Percentiles rank a stretch among this genome's conserved stretches.
Conservation (phyloP, 1,140 invertebrate species). For the Wiebesia pumilae region DNA sequence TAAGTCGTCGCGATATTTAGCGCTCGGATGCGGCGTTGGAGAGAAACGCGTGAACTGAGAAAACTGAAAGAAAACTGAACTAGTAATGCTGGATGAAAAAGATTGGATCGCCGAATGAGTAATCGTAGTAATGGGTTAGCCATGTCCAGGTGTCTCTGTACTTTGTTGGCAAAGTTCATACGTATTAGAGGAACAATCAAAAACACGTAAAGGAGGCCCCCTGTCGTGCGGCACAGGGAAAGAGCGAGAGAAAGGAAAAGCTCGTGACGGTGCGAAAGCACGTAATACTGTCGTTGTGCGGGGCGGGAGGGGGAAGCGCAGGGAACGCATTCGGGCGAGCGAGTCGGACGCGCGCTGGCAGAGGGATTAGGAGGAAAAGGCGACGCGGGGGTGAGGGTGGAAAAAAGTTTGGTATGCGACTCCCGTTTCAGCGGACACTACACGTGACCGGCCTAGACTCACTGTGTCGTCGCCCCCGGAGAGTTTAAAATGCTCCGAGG, state of each 20-base stretch:
- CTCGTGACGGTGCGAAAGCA: conserved; percentile 31
- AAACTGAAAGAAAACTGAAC: neutral
- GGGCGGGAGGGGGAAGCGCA: neutral
- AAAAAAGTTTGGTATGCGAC: conserved; percentile 69
- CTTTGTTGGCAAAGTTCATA: conserved; percentile 41
- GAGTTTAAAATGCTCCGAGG: conserved; percentile 65
- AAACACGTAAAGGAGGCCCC: conserved; percentile 40
- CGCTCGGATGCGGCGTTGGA: neutral
- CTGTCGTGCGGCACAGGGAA: neutral
- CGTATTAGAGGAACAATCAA: conserved; percentile 53
- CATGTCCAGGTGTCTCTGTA: conserved; percentile 29
- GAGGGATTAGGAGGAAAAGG: conserved; percentile 54
- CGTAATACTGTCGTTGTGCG: neutral
- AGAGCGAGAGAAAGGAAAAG: neutral
- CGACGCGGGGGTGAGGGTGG: neutral
- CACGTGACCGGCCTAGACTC: conserved; percentile 70
- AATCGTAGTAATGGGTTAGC: conserved; percentile 34
- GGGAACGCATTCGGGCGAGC: neutral
- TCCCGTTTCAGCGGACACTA: conserved; percentile 69
- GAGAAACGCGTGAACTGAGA: neutral
- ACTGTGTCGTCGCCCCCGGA: conserved; percentile 49
- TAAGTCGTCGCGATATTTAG: neutral
- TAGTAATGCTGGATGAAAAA: conserved; percentile 20
- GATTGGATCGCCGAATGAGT: conserved; percentile 34
- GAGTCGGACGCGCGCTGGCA: conserved; percentile 41